Evolutionary conservation across 2,888 invertebrate species (phyloP).

Genomic region (Apamea anceps): DNA sequence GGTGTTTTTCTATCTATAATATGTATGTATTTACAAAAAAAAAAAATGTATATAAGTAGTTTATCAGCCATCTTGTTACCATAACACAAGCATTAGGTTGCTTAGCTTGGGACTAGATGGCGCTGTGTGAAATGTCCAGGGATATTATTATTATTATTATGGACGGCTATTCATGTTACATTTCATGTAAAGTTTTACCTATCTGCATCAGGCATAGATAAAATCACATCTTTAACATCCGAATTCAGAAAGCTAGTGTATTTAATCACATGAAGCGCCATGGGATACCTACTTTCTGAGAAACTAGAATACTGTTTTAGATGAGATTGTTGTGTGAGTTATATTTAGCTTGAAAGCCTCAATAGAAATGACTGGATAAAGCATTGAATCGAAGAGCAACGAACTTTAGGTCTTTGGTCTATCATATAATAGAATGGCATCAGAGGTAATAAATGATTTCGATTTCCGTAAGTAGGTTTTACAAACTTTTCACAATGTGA

Average conservation of each 20-base stretch:
- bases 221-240: not conserved
- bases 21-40: too few relatives aligned
- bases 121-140: too few relatives aligned
- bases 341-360: constrained; percentile 7
- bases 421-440: not conserved
- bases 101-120: too few relatives aligned
- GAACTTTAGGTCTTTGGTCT: constrained; percentile 14
- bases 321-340: constrained; percentile 1
- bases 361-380: not conserved
- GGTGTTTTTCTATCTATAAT: too few relatives aligned
- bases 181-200: not conserved
- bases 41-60: too few relatives aligned
- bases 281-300: not conserved
- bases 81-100: too few relatives aligned
- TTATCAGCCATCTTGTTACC: too few relatives aligned
- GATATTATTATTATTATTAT: too few relatives aligned
- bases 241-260: not conserved
- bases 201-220: not conserved
- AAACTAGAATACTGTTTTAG: not conserved
- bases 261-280: too few relatives aligned
- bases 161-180: too few relatives aligned
- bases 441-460: not conserved
- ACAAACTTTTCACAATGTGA: too few relatives aligned
- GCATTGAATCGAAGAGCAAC: constrained; percentile 5
- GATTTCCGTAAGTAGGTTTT: too few relatives aligned